Base-by-base conservation (phyloP, 2,888 invertebrate species). In the Parnassius orleans region DNA sequence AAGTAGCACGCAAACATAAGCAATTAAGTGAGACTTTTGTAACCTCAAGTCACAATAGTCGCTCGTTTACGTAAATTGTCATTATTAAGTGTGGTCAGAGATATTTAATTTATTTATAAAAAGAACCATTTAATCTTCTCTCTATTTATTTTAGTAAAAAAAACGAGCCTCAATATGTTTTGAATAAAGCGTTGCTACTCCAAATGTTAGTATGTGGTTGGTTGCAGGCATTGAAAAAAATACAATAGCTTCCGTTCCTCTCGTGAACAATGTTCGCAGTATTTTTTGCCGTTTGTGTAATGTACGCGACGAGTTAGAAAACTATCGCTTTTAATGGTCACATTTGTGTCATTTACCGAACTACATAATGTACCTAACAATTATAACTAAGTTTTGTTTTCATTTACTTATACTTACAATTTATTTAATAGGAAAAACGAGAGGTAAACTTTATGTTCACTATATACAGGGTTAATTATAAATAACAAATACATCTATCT, bases 221-320 rank as follows among this genome's bases (percentile, higher is more conserved):
- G 58, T 53, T 50, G 62, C 62, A 44, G 47, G n/a, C 48, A 53
- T 59, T 58, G 54, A 63, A 53, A 62, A 63, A 58, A 54, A 55
- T 42, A 60, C 58, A 63, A 63, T 50, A 55, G 63, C 58, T 11
- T 19, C 44, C 62, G 53, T 54, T 51, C 55, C 63, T 58, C 54
- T 54, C 24, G 57, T 54, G 51, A 50, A 54, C 57, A 59, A 58
- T 58, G 58, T 52, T 55, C 51, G 58, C 58, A 52, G 46, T 59
- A 33, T 63, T 59, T 63, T 63, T 59, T 59, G 55, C 51, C 63
- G 58, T 55, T 59, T 59, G 55, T 63, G 63, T 63, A 59, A 63
- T 63, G 55, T 52, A 63, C 54, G 63, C 58, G 63, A 54, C 54
- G 63, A 63, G 55, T 63, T 55, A 51, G 63, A 63, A 59, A 63